These are phyloP conservation scores for Brachypteracias leptosomus DNA, from an alignment of 2,113 vertebrate species.

Conservation along the genomic window DNA sequence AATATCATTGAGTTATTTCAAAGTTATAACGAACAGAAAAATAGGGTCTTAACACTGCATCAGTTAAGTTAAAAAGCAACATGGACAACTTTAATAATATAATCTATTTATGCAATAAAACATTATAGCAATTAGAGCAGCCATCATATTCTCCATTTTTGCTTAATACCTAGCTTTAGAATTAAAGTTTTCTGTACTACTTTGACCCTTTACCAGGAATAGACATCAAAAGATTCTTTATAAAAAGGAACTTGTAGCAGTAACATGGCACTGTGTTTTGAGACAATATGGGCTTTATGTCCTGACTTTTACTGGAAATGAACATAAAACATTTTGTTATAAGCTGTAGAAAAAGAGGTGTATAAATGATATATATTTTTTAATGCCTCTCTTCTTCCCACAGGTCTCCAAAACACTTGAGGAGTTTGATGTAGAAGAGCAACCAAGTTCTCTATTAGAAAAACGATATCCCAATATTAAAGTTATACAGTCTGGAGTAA, in stretches of 20 bases:
- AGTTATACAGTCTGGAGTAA: slow-evolving; percentile 86
- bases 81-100: background rate
- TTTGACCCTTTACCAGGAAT: background rate
- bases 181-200: background rate
- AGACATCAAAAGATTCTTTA: background rate
- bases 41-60: background rate
- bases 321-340: background rate
- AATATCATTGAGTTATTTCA: background rate
- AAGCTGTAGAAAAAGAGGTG: background rate
- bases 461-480: slow-evolving; percentile 86
- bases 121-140: background rate
- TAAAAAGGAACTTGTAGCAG: background rate
- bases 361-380: background rate
- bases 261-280: background rate
- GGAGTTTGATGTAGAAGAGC: slow-evolving; percentile 93
- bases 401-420: slow-evolving; percentile 90
- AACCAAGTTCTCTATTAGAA: slow-evolving; percentile 78
- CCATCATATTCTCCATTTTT: background rate
- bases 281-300: background rate
- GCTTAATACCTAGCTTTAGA: background rate
- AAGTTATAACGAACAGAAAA: background rate
- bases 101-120: background rate
- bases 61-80: background rate
- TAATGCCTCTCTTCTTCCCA: background rate
- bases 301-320: background rate